Base-by-base conservation (phyloP, 1,140 invertebrate species). In the Camponotus pennsylvanicus region DNA sequence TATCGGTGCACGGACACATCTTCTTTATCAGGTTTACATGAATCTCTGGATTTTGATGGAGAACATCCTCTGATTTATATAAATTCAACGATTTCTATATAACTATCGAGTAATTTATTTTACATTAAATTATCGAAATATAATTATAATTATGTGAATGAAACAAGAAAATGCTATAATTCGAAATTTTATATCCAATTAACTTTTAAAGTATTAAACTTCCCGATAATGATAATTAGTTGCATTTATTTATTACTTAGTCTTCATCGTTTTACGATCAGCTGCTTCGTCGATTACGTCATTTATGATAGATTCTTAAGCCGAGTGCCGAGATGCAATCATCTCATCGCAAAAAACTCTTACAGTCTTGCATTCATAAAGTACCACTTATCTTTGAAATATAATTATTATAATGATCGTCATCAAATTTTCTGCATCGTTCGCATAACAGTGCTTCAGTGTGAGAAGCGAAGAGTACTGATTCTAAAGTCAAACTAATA, bases 301-400 rank as follows among this genome's bases (percentile, higher is more conserved):
- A 45, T 59, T 71, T 71, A 59, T 13, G 49, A 82, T 52, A 49
- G 45, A 63, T 73, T 82, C 67, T 83, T 37, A 63, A 73, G 67
- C 11, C 52, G 18, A 82, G 69, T 73, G 40, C 7, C 32, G 69
- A 63, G 59, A 83, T 37, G 67, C 69, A 73, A 55, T 83, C 79
- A 49, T 83, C 55, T 37, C 13, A 40, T 9, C 27, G 21, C 69
- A 83, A 61, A 3, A 83, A 83, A 61, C 67, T 45, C 79, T 59
- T 61, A 55, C 49, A 82, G 32, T 45, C 52, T 73, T 40, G 55
- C 32, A 45, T 82, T 59, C 52, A 42, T 18, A 11, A 80, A 80
- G n/a, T 15, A 40, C 49, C 11, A 73, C 79, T 71, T 59, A 70
- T 71, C 66, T 61, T 73, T 27, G 15, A 75, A 83, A 83, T 83